These are phyloP conservation scores for Euura lappo DNA, from an alignment of 1,140 invertebrate genomes.

Conservation along the genomic window DNA sequence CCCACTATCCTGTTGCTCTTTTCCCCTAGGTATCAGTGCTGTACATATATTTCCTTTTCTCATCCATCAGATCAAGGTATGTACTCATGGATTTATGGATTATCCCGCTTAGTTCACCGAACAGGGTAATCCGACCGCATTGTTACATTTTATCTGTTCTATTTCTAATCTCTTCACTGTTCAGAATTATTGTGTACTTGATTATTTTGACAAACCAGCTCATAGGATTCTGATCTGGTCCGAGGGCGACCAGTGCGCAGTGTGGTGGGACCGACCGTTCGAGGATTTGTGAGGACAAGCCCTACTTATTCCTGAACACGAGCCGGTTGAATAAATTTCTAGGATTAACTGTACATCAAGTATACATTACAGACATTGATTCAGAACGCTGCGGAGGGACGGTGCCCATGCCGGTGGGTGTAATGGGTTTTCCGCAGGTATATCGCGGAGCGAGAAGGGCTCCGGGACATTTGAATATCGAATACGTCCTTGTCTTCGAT, in stretches of 20 bases:
- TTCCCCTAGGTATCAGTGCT: too few species aligned
- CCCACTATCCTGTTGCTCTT: too few species aligned
- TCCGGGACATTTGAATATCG: constrained; percentile 3
- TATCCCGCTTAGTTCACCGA: too few species aligned
- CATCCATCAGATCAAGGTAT: too few species aligned
- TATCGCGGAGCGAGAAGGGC: background rate
- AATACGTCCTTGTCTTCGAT: background rate
- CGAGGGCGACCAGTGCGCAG: background rate
- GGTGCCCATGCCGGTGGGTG: background rate
- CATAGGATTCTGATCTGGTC: background rate
- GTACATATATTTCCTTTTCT: too few species aligned
- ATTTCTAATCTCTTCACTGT: too few species aligned
- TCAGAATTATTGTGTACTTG: too few species aligned
- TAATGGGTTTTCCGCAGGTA: background rate
- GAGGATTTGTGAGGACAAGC: constrained; percentile 6
- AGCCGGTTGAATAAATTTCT: constrained; percentile 4
- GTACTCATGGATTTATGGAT: too few species aligned
- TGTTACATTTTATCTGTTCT: too few species aligned
- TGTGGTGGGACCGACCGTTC: background rate
- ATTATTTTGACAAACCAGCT: background rate
- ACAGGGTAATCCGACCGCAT: too few species aligned
- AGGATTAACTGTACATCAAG: constrained; percentile 5
- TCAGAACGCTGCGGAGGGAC: background rate
- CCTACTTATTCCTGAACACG: constrained; percentile 1
- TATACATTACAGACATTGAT: constrained; percentile 5